Evolutionary conservation across 2,888 invertebrate species (phyloP), one percentile per base, ranked within the genome.

Genomic region (Drosophila mulleri): DNA sequence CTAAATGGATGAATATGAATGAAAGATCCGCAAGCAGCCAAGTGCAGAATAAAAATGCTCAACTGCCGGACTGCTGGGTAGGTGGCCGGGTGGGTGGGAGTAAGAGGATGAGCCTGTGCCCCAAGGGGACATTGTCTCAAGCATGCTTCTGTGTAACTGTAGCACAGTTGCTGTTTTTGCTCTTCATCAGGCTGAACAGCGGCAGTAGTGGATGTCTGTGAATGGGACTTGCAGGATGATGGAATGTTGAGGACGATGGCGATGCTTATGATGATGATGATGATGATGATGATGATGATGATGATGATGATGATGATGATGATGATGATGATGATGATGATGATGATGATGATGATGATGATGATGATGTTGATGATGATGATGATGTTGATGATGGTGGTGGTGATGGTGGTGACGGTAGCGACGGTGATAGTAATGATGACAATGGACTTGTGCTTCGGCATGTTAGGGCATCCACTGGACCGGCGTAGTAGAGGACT

Each of bases 1-100:
- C 81, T 77, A 83, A 85, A 87, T 84, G 87, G 81, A 87, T 82
- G 85, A 87, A 84, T 83, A 83, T 83, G 84, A 86, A 87, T 82
- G 87, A 84, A 83, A 86, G 67, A 69, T 82, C 75, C 76, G 68
- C 82, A 82, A 75, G 60, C 83, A 83, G 79, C 65, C 80, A 77
- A 85, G 62, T 78, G 80, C 66, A 74, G 77, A 72, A 62, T 72
- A 75, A 75, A 77, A 78, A 60, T 77, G 78, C 67, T 78, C 67
- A 71, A 64, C 72, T 57, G 61, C 48, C 61, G 58, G 41, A 64
- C 67, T 32, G 60, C 44, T 9, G 32, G 44, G n/a, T 29, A 16
- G 41, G 1, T 12, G 32, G 20, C 35, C 26, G 29, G 23, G 29
- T 32, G 58, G 37, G 41, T 23, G 18, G 16, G 18, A 32, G 42